Base-by-base conservation (phyloP, 1,140 invertebrate species). In the Trichoplusia ni region DNA sequence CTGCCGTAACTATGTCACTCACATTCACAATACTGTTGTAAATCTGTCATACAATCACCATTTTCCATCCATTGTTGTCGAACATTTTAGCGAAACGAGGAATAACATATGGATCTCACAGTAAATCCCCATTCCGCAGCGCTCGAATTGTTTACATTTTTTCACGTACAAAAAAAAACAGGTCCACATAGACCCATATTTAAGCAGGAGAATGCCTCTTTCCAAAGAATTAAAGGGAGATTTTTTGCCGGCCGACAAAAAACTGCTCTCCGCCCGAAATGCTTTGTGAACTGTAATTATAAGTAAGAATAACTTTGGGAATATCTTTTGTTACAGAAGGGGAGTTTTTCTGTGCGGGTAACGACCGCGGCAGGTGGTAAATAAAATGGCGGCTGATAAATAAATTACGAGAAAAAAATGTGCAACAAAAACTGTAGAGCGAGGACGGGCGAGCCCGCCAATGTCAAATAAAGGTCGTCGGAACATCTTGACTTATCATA, bases 361-460 rank as follows among this genome's bases (percentile, higher is more conserved):
- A 87, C 86, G 87, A 88, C 82, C 87, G 81, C 77, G 81, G 86
- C 87, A 90, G 87, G 87, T 90, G 87, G 83, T 82, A 80, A 70
- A 79, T 80, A 85, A 79, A 79, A 73, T 77, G 73, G 79, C 77
- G 78, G 78, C 75, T 81, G 81, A 81, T 87, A 82, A 81, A 86
- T 83, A 81, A 78, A 81, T 80, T 74, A 53, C 64, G 64, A 69
- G 72, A 82, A 86, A 90, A 84, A 90, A 75, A 73, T 37, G 54
- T 79, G 69, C 78, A 77, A 79, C 84, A 89, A 88, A 90, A 87
- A 90, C 79, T 72, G 71, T 81, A 62, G 69, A 75, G 60, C 67
- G 71, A 75, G 69, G 63, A 61, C 56, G 46, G 64, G 23, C 53
- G 40, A 27, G 64, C 67, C 29, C 64, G 37, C 42, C 85, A 90